A percentile compares a stretch with the other conserved stretches of the same genome.
Conservation (phyloP, 2,888 invertebrate species). For the Parthenolecanium corni region DNA sequence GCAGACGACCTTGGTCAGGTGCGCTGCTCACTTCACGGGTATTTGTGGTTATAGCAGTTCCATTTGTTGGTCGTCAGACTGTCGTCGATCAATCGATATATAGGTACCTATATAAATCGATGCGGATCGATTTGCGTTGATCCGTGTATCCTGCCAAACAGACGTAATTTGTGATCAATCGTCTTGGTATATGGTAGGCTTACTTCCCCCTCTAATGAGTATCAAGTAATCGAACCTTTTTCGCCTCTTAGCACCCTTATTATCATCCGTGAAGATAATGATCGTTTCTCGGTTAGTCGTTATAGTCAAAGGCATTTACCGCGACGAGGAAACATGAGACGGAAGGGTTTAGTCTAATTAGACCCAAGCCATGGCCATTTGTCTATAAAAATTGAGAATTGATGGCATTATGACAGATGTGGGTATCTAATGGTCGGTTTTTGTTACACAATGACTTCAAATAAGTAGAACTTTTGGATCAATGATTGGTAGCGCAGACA, state of each 20-base stretch:
- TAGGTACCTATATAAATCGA: no score
- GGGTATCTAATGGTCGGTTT: no score
- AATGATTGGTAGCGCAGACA: no score
- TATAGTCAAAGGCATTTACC: not conserved
- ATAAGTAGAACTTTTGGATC: no score
- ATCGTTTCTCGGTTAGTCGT: slow-evolving; percentile 10
- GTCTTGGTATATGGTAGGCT: not conserved
- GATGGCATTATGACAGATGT: no score
- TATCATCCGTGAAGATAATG: slow-evolving; percentile 23
- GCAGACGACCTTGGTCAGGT: slow-evolving; percentile 20
- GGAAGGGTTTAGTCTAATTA: no score
- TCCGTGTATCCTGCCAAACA: slow-evolving; percentile 17
- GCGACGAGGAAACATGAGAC: no score
- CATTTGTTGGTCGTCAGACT: no score
- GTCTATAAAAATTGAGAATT: no score
- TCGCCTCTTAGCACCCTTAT: slow-evolving; percentile 14
- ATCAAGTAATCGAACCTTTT: not conserved
- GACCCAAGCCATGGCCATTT: no score
- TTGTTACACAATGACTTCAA: no score
- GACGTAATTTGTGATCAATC: not conserved
- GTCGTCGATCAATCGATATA: not conserved
- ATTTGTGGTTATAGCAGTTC: slow-evolving; percentile 15
- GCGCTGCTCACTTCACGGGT: slow-evolving; percentile 11
- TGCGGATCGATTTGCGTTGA: slow-evolving; percentile 15
- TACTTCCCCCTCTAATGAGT: not conserved